A percentile compares a stretch with the other conserved stretches of the same genome.
Conservation (phyloP, 2,888 invertebrate species). For the Patella depressa region DNA sequence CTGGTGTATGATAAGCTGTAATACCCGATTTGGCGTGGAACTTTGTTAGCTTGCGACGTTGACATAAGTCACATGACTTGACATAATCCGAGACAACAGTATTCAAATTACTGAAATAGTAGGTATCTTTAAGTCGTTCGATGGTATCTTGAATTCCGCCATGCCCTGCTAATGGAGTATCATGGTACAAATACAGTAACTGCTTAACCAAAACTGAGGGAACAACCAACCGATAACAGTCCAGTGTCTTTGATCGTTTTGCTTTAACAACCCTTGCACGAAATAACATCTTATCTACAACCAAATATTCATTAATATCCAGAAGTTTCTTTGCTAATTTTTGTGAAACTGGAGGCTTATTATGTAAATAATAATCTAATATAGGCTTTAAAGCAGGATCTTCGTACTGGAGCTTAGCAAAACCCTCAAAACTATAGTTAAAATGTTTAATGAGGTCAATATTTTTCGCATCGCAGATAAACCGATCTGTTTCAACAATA, state of each 20-base stretch:
- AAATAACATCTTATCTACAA: conserved; percentile 30
- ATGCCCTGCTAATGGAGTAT: conserved; percentile 26
- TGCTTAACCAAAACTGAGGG: conserved; percentile 23
- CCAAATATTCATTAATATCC: conserved; percentile 25
- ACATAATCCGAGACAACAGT: conserved; percentile 20
- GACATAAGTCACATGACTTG: conserved; percentile 24
- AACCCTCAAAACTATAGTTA: background rate
- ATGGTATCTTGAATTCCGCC: conserved; percentile 30
- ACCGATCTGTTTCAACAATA: no score
- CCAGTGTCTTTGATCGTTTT: conserved; percentile 23
- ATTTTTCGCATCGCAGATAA: background rate
- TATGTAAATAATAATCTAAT: conserved; percentile 11
- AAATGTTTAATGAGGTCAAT: background rate
- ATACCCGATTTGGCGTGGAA: conserved; percentile 15
- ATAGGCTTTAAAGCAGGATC: conserved; percentile 1
- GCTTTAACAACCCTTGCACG: conserved; percentile 24
- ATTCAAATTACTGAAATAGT: conserved; percentile 21
- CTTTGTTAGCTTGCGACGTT: conserved; percentile 23
- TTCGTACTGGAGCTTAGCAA: conserved; percentile 4
- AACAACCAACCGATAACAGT: conserved; percentile 27
- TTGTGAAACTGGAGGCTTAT: conserved; percentile 24
- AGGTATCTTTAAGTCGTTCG: conserved; percentile 23
- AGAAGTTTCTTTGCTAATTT: conserved; percentile 27
- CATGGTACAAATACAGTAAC: conserved; percentile 27
- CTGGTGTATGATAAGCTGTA: conserved; percentile 21